Conservation (phyloP, 2,888 invertebrate genomes). For the Omphaloscelis lunosa region DNA sequence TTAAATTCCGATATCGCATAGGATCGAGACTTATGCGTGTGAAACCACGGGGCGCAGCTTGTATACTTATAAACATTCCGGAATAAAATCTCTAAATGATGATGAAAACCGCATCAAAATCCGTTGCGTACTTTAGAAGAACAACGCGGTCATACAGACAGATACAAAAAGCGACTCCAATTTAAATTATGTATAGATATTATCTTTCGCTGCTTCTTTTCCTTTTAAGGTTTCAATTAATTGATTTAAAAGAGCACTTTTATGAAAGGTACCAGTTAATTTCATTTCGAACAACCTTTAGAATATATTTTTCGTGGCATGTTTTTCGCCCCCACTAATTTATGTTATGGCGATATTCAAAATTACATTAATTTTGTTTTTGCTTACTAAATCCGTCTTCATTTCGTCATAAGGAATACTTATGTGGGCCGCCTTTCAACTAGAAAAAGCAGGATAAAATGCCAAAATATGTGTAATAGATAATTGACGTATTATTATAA, state of each 20-base stretch:
- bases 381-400: slow-evolving; percentile 39
- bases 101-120: too few relatives aligned
- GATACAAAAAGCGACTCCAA: too few relatives aligned
- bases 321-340: slow-evolving; percentile 38
- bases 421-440: not conserved
- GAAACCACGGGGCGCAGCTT: too few relatives aligned
- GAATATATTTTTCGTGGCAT: slow-evolving; percentile 15
- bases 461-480: not conserved
- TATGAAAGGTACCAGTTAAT: slow-evolving; percentile 32
- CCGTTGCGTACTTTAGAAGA: too few relatives aligned
- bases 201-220: slow-evolving; percentile 4
- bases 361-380: slow-evolving; percentile 63
- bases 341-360: slow-evolving; percentile 46
- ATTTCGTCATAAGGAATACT: slow-evolving; percentile 55
- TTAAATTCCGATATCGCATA: too few relatives aligned
- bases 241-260: slow-evolving; percentile 38
- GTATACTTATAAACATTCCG: not conserved
- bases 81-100: not conserved
- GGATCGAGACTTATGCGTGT: too few relatives aligned
- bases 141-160: too few relatives aligned
- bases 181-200: not conserved
- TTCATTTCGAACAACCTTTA: slow-evolving; percentile 33
- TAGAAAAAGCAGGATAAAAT: slow-evolving; percentile 23
- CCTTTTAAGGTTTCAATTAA: slow-evolving; percentile 36
- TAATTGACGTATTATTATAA: not conserved